These are phyloP conservation scores for Drosophila triauraria DNA, from an alignment of 1,140 invertebrate species.

Conservation along the genomic window DNA sequence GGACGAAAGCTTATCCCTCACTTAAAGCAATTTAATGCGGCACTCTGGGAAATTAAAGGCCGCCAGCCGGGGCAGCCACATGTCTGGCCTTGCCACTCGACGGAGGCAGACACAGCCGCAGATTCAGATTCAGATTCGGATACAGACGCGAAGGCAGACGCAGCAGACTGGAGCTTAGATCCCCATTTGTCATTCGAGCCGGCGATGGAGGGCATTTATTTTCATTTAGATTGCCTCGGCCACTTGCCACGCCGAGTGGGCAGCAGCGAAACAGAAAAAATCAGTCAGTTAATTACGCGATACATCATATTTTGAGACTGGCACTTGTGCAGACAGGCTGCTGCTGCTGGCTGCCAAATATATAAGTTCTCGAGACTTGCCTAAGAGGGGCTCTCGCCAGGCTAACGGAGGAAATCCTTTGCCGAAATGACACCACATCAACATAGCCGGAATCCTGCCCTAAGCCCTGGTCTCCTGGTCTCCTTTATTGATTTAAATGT, in stretches of 20 bases:
- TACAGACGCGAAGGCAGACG: constrained; percentile 10
- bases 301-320: constrained; percentile 57
- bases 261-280: constrained; percentile 41
- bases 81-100: constrained; percentile 18
- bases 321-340: constrained; percentile 24
- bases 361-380: constrained; percentile 7
- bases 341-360: constrained; percentile 32
- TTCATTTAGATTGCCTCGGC: constrained; percentile 63
- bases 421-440: constrained; percentile 20
- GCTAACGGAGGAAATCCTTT: constrained; percentile 1
- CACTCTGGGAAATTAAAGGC: constrained; percentile 69
- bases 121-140: constrained; percentile 17
- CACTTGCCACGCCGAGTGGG: constrained; percentile 49
- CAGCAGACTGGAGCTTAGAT: constrained; percentile 34
- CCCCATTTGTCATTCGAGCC: constrained; percentile 63
- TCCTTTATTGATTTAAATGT: constrained; percentile 51
- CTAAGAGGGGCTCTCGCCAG: constrained; percentile 2
- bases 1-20: constrained; percentile 46
- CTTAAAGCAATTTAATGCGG: constrained; percentile 65
- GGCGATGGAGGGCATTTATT: constrained; percentile 63
- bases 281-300: constrained; percentile 75
- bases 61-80: constrained; percentile 25
- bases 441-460: constrained; percentile 8
- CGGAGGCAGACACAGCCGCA: constrained; percentile 23
- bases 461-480: too few species aligned